Conservation (phyloP, 2,888 invertebrate genomes). For the Patella depressa region DNA sequence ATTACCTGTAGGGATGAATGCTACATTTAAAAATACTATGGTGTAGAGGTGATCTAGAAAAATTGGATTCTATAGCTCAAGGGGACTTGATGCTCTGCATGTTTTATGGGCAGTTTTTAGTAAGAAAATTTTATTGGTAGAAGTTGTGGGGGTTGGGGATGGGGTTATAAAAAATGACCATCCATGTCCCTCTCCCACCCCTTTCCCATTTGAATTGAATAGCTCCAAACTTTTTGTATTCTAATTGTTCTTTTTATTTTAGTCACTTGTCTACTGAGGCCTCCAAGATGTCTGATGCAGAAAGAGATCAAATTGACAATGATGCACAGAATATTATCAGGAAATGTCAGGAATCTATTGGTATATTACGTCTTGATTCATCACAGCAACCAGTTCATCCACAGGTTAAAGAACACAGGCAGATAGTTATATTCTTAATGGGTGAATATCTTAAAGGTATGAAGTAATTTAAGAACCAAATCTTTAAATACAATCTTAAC, state of each 20-base stretch:
- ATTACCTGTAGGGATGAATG: no score
- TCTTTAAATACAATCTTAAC: no score
- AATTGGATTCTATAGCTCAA: no score
- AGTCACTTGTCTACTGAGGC: conserved; percentile 74
- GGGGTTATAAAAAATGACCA: no score
- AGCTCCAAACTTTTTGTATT: neutral
- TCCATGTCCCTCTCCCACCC: no score
- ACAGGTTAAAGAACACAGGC: conserved; percentile 85
- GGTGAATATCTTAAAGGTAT: conserved; percentile 82
- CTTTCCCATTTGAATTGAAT: no score
- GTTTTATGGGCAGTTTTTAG: no score
- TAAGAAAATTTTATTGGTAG: no score
- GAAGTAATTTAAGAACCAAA: neutral
- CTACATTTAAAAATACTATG: no score
- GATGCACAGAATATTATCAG: conserved; percentile 88
- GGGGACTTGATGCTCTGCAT: no score
- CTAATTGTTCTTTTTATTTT: conserved; percentile 30
- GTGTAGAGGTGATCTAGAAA: no score
- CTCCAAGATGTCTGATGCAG: conserved; percentile 84
- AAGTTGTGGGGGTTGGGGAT: no score
- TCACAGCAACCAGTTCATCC: conserved; percentile 57
- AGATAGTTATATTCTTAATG: conserved; percentile 82
- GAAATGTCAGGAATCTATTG: conserved; percentile 83
- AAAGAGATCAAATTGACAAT: conserved; percentile 88
- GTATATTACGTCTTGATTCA: conserved; percentile 81